Base-by-base conservation (phyloP, 53 echinoderm and acorn worm species). In the Patiria pectinifera region DNA sequence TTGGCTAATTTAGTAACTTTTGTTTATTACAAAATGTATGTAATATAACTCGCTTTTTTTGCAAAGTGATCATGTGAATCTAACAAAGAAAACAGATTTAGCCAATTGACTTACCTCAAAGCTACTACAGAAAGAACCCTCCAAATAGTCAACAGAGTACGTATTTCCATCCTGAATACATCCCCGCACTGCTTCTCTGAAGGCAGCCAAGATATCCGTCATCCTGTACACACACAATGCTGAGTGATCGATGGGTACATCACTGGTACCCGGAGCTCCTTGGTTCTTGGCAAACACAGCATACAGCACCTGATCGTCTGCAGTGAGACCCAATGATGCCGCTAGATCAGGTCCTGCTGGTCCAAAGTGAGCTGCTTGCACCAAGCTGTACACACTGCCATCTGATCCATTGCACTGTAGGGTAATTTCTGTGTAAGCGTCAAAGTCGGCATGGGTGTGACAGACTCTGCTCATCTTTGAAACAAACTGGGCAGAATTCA, bases 281-380 rank as follows among this genome's bases (percentile, higher is more conserved):
- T 80, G 35, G 47, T 93, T 87, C 87, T 85, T 92, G 45, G 88
- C 45, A 92, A 95, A 96, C 88, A 96, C 94, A 80, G 93, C 96
- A 93, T 94, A 96, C 44, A 96, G 25, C 14, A 94, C 78, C 46
- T 18, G 46, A 47, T 94, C 94, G 11, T 80, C 82, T 23, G 18
- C 63, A 88, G 86, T n/a, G 2, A 94, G 74, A 35, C 76, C 85
- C 43, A 96, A 89, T 75, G 92, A 89, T 43, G 62, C 75, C 3
- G 83, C 89, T 15, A 93, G 82, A 58, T 71, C 86, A 19, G 71
- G 58, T 9, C 93, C 93, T 82, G 93, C 82, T 80, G 82, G 81
- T n/a, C 70, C 82, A n/a, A 93, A 62, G 48, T 60, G 43, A 16
- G 89, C 92, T 59, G 94, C 83, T 78, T 92, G 89, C 11, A 92